Evolutionary conservation across 2,888 invertebrate genomes (phyloP).

Genomic region (Strigamia crassipes): DNA sequence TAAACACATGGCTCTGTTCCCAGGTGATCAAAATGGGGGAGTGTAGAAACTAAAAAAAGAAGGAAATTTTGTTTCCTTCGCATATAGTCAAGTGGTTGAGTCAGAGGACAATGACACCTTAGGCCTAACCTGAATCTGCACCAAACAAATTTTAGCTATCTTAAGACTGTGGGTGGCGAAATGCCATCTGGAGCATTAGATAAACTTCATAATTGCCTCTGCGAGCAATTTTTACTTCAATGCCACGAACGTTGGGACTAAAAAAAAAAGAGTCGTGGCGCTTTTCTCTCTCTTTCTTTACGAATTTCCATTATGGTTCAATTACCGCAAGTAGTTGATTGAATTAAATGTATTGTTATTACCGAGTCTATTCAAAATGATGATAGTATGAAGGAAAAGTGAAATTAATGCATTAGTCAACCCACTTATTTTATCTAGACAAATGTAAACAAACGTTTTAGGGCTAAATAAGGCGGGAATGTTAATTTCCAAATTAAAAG

Average conservation of each 20-base stretch:
- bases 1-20: conserved; percentile 9
- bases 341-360: background rate
- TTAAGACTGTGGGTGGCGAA: conserved; percentile 42
- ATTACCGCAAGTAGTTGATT: background rate
- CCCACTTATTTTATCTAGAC: background rate
- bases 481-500: background rate
- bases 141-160: conserved; percentile 23
- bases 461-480: background rate
- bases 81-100: background rate
- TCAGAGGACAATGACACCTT: conserved; percentile 34
- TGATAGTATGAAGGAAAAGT: too few species aligned
- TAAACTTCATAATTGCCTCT: conserved; percentile 29
- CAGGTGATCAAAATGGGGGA: conserved; percentile 22
- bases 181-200: conserved; percentile 36
- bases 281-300: background rate
- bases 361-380: background rate
- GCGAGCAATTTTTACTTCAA: conserved; percentile 26
- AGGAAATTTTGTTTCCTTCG: background rate
- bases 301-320: background rate
- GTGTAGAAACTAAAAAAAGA: background rate
- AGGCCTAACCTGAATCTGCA: background rate
- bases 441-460: background rate
- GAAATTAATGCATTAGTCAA: background rate
- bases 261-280: conserved; percentile 3
- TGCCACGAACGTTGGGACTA: background rate